These are phyloP conservation scores for Yoshiicerus persimilis DNA, from an alignment of 1,140 invertebrate species.

Conservation along the genomic window DNA sequence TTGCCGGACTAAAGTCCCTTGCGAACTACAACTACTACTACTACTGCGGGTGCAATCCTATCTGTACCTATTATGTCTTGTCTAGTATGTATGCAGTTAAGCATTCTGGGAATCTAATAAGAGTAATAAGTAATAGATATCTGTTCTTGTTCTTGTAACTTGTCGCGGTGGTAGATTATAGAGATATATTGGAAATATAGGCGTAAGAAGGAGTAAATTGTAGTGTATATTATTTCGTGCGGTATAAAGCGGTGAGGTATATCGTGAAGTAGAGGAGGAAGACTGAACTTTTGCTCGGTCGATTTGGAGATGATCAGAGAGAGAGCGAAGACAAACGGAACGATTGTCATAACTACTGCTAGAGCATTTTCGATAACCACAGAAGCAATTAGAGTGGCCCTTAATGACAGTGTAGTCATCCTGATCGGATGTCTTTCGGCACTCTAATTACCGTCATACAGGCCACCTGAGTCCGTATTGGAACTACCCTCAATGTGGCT, in stretches of 20 bases:
- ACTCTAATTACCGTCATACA: conserved; percentile 47
- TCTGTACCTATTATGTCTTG: no score
- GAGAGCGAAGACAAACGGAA: conserved; percentile 29
- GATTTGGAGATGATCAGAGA: conserved; percentile 19
- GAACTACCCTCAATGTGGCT: conserved; percentile 42
- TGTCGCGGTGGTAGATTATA: not conserved
- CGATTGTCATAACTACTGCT: conserved; percentile 36
- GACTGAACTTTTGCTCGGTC: not conserved
- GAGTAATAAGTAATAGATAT: not conserved
- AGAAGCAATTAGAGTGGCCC: conserved; percentile 46
- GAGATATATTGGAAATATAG: not conserved
- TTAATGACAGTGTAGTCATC: conserved; percentile 43
- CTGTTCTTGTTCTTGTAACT: no score
- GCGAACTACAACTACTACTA: not conserved
- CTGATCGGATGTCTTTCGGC: conserved; percentile 47
- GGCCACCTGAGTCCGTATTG: conserved; percentile 46
- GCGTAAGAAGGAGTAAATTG: not conserved
- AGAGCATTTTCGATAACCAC: conserved; percentile 46
- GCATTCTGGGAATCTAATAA: not conserved
- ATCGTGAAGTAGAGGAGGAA: not conserved
- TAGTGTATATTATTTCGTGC: not conserved
- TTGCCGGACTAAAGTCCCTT: not conserved
- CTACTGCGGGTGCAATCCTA: no score
- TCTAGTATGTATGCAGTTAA: no score
- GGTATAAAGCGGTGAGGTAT: not conserved